Conservation (phyloP, 2,113 vertebrate genomes). For the Pipa parva region DNA sequence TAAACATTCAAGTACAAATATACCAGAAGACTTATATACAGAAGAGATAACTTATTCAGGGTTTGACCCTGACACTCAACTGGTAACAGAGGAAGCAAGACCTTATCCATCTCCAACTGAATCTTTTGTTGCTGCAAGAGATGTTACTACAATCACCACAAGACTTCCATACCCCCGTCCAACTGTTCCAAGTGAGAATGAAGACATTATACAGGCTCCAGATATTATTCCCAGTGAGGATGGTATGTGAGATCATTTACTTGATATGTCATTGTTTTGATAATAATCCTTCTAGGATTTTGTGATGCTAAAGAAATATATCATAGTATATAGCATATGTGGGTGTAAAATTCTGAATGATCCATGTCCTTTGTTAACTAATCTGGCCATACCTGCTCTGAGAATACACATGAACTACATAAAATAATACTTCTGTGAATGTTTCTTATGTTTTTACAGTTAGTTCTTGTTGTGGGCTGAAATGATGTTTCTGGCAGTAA, state of each 20-base stretch:
- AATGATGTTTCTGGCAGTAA: too few species aligned
- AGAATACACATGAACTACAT: too few species aligned
- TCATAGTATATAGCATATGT: too few species aligned
- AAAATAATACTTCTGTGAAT: too few species aligned
- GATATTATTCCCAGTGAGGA: constrained; percentile 40
- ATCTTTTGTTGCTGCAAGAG: constrained; percentile 61
- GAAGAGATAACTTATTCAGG: constrained; percentile 51
- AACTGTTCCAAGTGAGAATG: constrained; percentile 8
- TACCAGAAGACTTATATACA: background rate
- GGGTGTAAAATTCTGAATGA: too few species aligned
- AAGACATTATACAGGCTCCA: constrained; percentile 25
- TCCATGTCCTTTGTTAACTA: too few species aligned
- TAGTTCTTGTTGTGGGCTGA: too few species aligned
- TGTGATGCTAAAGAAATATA: too few species aligned
- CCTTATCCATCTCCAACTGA: constrained; percentile 56
- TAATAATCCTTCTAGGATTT: too few species aligned
- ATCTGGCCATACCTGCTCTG: too few species aligned
- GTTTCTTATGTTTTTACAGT: too few species aligned
- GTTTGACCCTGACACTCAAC: constrained; percentile 53
- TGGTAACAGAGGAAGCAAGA: constrained; percentile 63
- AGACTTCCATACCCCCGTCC: constrained; percentile 38
- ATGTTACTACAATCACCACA: constrained; percentile 57
- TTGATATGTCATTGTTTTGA: too few species aligned
- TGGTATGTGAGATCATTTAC: background rate
- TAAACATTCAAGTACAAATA: background rate